Conservation (phyloP, 2,888 invertebrate genomes). For the Elmis aenea region DNA sequence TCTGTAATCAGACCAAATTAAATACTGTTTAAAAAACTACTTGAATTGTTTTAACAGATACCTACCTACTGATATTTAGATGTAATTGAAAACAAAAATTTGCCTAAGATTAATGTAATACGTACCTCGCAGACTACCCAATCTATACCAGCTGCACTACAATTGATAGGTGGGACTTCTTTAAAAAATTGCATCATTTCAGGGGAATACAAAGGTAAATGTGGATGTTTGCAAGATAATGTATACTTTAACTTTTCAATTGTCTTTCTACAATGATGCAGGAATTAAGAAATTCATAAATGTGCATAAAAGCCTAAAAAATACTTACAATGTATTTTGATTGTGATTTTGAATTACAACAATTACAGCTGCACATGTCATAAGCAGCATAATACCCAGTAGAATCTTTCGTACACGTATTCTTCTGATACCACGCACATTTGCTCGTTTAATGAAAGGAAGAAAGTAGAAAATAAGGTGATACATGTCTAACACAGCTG, state of each 20-base stretch:
- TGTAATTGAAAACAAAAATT: no score
- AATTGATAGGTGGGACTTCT: slow-evolving; percentile 58
- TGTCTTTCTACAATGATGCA: slow-evolving; percentile 39
- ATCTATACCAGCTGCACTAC: slow-evolving; percentile 56
- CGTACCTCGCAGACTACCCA: slow-evolving; percentile 76
- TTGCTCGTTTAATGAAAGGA: no score
- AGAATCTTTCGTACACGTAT: slow-evolving; percentile 9
- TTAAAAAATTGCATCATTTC: slow-evolving; percentile 71
- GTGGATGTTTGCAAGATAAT: slow-evolving; percentile 60
- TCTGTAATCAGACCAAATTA: no score
- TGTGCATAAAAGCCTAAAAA: slow-evolving; percentile 1
- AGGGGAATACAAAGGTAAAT: slow-evolving; percentile 60
- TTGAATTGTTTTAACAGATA: no score
- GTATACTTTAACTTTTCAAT: slow-evolving; percentile 49
- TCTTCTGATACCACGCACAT: slow-evolving; percentile 10
- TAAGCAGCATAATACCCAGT: slow-evolving; percentile 8
- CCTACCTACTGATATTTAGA: no score
- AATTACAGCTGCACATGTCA: slow-evolving; percentile 10
- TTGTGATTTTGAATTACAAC: slow-evolving; percentile 22
- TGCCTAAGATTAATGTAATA: no score
- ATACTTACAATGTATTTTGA: slow-evolving; percentile 35
- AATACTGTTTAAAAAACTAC: no score
- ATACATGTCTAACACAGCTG: no score
- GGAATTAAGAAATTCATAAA: slow-evolving; percentile 4
- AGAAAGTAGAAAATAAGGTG: no score